A percentile compares a stretch with the other conserved stretches of the same genome.
These are phyloP conservation scores for Chrysolina americana DNA, from an alignment of 2,888 invertebrate genomes.

Conservation along the genomic window DNA sequence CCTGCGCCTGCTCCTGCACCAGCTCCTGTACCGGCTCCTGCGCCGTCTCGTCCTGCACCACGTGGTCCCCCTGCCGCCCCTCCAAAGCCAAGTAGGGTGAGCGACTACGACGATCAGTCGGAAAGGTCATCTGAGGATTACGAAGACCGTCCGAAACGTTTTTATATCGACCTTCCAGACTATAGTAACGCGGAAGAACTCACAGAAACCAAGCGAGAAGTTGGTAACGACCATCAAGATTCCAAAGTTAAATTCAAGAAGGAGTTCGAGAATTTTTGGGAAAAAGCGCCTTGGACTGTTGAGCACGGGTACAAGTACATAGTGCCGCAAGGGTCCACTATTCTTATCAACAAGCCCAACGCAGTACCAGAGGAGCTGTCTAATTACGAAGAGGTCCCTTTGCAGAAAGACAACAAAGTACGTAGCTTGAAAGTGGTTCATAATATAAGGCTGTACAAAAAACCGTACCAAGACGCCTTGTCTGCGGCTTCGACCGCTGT, in stretches of 20 bases:
- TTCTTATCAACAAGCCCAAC: constrained; percentile 47
- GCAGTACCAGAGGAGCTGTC: constrained; percentile 43
- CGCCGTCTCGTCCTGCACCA: constrained; percentile 29
- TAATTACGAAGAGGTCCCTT: constrained; percentile 53
- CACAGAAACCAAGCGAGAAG: constrained; percentile 49
- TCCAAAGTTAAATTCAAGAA: constrained; percentile 55
- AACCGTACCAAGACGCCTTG: constrained; percentile 33
- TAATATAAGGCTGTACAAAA: constrained; percentile 44
- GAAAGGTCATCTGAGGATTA: constrained; percentile 44
- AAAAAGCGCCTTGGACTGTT: constrained; percentile 54
- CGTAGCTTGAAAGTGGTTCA: constrained; percentile 49
- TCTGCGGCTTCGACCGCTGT: constrained; percentile 40
- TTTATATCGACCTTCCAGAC: constrained; percentile 59
- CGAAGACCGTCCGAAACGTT: constrained; percentile 48
- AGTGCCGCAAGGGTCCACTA: constrained; percentile 47
- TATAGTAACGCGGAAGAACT: constrained; percentile 50
- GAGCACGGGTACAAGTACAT: constrained; percentile 61
- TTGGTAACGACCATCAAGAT: constrained; percentile 41
- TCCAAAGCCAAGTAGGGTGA: constrained; percentile 31
- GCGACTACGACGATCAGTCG: constrained; percentile 49
- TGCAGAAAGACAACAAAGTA: constrained; percentile 50
- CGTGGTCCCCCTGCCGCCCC: constrained; percentile 45
- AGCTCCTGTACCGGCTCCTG: constrained; percentile 40
- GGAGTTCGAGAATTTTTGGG: constrained; percentile 57
- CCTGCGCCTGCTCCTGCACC: constrained; percentile 48